These are phyloP conservation scores for Bombycilla garrulus DNA, from an alignment of 2,113 vertebrate genomes.

Conservation along the genomic window DNA sequence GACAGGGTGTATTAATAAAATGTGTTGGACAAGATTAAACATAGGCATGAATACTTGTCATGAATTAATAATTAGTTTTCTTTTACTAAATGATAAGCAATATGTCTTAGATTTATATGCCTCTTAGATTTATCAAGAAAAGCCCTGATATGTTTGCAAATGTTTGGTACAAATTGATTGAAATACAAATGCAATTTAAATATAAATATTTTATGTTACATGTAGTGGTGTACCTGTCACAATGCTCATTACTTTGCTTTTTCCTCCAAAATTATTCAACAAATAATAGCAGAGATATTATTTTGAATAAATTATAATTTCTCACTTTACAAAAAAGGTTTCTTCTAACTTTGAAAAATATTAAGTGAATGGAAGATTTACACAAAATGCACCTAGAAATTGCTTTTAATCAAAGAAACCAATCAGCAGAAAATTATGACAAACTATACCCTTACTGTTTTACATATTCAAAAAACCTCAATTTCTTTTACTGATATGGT, in stretches of 20 bases:
- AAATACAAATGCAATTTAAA: not conserved
- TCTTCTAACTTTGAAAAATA: not conserved
- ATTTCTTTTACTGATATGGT: not conserved
- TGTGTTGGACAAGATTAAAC: not conserved
- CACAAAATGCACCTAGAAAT: not conserved
- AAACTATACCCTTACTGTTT: not conserved
- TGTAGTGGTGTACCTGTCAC: not conserved
- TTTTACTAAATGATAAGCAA: not conserved
- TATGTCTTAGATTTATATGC: not conserved
- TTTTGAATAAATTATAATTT: not conserved
- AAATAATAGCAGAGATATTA: not conserved
- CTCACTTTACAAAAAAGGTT: not conserved
- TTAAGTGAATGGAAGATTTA: not conserved
- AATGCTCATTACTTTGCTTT: not conserved
- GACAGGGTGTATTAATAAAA: not conserved
- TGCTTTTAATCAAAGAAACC: not conserved
- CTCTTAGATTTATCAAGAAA: not conserved
- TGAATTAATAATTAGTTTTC: not conserved
- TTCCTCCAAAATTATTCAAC: not conserved
- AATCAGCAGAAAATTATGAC: not conserved
- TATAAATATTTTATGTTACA: not conserved
- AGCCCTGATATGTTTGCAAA: not conserved
- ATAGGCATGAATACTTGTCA: not conserved
- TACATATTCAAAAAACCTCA: accelerated
- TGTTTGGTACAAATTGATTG: not conserved